Base-by-base conservation (phyloP, 2,888 invertebrate species). In the Macrosoma leucophasiata region DNA sequence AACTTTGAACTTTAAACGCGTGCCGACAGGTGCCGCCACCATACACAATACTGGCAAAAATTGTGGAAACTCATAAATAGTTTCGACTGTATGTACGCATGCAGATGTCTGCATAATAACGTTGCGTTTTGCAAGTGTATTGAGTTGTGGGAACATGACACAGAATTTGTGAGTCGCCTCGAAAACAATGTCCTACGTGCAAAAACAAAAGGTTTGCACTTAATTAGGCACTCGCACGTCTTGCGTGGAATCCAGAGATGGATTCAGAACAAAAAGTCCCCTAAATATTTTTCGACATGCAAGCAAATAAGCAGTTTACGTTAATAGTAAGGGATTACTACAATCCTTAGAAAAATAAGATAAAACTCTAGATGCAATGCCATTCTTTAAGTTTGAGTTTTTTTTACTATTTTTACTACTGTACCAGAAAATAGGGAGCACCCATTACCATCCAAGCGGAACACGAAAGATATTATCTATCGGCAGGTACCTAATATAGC, bases 161-260 rank as follows among this genome's bases (percentile, higher is more conserved):
- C 56, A 63, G 62, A 71, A 73, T 74, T 69, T 57, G 57, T 63
- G 63, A 54, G 55, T 65, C 35, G 45, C 48, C 40, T 65, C 62
- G 52, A 58, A 73, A 46, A 72, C 74, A 77, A 73, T 77, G 69
- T 69, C 60, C 60, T 58, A 51, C 52, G 55, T 61, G 55, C 56
- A 63, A 69, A 70, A 70, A 79, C 73, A 76, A 78, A 75, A 78
- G 74, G 67, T 66, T 62, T 56, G 59, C 64, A 52, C 56, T 54
- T 74, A 75, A 77, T 74, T 75, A 67, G 52, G 55, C 44, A 51
- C 65, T 75, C 68, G 59, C 73, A 70, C 65, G 69, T 62, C 58
- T 56, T 46, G 50, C 41, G 25, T 34, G 34, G 28, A 43, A 43
- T 47, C 31, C 55, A 58, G 55, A 32, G 46, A 33, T 46, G 49